These are phyloP conservation scores for Seriola aureovittata DNA, from an alignment of 2,113 vertebrate species.

Conservation along the genomic window DNA sequence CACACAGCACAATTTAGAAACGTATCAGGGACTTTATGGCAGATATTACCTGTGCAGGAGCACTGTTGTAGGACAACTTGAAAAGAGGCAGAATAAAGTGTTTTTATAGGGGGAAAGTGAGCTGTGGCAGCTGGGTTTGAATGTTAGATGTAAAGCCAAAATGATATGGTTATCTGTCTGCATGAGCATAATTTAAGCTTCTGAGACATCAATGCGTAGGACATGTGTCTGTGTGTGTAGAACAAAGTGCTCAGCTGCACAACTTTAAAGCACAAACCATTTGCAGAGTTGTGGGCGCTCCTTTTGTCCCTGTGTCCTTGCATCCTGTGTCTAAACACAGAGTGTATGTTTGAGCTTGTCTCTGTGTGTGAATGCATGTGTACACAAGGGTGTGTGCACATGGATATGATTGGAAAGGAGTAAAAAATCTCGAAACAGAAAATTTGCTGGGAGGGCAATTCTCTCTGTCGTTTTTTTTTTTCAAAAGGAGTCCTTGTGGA, in stretches of 20 bases:
- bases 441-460: constrained; percentile 67
- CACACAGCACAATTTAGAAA: constrained; percentile 56
- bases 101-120: constrained; percentile 37
- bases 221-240: constrained; percentile 9
- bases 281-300: constrained; percentile 7
- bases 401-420: constrained; percentile 39
- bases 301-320: constrained; percentile 22
- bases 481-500: constrained; percentile 60
- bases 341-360: not conserved
- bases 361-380: constrained; percentile 15
- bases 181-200: constrained; percentile 54
- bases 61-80: constrained; percentile 33
- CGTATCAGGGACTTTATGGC: constrained; percentile 45
- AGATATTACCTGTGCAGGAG: constrained; percentile 40
- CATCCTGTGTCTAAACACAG: constrained; percentile 13
- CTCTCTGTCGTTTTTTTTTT: constrained; percentile 8
- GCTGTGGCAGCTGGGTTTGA: constrained; percentile 36
- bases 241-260: constrained; percentile 19
- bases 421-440: constrained; percentile 48
- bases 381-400: constrained; percentile 33
- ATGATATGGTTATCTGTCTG: constrained; percentile 60
- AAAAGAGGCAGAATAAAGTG: constrained; percentile 54
- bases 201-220: constrained; percentile 41
- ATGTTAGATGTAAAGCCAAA: constrained; percentile 58
- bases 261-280: constrained; percentile 32